phyloP scores from a whole-genome alignment of 2,797 vertebrate genomes.

The Squalus acanthias region DNA sequence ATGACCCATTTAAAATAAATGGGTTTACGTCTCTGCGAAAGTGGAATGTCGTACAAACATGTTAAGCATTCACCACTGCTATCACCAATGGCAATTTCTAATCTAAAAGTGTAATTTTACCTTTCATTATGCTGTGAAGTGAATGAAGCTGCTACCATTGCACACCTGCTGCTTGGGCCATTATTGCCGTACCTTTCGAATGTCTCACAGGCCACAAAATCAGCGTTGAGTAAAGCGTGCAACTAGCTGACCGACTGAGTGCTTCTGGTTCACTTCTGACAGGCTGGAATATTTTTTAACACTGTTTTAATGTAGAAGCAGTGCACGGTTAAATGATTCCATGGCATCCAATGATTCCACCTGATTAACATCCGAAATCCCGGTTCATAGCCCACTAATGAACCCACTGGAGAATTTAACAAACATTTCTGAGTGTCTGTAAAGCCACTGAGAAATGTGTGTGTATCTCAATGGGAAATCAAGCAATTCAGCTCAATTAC shows the following conservation, averaged over 20 bases:
- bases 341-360: neutral
- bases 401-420: neutral
- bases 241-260: neutral
- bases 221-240: neutral
- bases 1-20: neutral
- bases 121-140: neutral
- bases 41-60: neutral
- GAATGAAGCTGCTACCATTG: neutral
- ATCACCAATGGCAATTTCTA: neutral
- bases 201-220: neutral
- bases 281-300: neutral
- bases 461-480: neutral
- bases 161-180: neutral
- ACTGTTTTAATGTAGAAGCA: neutral
- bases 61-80: neutral
- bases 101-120: neutral
- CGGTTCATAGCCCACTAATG: neutral
- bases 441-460: neutral
- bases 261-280: neutral
- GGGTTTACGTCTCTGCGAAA: neutral
- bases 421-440: neutral
- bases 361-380: neutral
- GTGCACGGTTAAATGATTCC: neutral
- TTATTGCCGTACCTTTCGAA: neutral
- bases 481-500: neutral